phyloP scores from a whole-genome alignment of 2,113 vertebrate genomes.

The Alethe castanea region DNA sequence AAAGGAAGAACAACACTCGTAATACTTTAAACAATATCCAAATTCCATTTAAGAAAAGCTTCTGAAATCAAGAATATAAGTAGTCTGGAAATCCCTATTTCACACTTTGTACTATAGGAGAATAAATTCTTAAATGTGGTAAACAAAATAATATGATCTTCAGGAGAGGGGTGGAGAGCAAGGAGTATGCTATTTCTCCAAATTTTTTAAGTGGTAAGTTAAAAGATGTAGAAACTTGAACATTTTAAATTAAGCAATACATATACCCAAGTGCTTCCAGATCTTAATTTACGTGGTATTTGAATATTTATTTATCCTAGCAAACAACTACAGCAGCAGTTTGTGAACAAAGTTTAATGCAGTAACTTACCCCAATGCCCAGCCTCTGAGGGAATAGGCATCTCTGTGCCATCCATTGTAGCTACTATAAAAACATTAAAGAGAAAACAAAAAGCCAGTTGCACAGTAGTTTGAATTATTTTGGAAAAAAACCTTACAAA shows the following conservation, averaged over 20 bases:
- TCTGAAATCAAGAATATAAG: background rate
- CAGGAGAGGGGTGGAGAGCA: background rate
- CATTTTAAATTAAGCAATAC: background rate
- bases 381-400: constrained; percentile 85
- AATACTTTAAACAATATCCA: background rate
- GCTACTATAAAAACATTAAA: constrained; percentile 72
- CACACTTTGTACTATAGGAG: background rate
- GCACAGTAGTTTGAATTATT: background rate
- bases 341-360: background rate
- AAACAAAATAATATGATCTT: background rate
- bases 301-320: background rate
- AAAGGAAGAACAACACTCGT: background rate
- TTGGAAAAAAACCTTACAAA: background rate
- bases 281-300: background rate
- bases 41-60: background rate
- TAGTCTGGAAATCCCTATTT: background rate
- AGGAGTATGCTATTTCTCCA: background rate
- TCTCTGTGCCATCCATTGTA: constrained; percentile 95
- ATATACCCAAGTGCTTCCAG: background rate
- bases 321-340: background rate
- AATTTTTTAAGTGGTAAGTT: background rate
- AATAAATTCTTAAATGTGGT: background rate
- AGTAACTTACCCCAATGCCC: constrained; percentile 87
- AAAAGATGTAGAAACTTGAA: background rate
- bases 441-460: background rate